phyloP scores from a whole-genome alignment of 1,140 invertebrate genomes.

The Leptonema lineaticorne region DNA sequence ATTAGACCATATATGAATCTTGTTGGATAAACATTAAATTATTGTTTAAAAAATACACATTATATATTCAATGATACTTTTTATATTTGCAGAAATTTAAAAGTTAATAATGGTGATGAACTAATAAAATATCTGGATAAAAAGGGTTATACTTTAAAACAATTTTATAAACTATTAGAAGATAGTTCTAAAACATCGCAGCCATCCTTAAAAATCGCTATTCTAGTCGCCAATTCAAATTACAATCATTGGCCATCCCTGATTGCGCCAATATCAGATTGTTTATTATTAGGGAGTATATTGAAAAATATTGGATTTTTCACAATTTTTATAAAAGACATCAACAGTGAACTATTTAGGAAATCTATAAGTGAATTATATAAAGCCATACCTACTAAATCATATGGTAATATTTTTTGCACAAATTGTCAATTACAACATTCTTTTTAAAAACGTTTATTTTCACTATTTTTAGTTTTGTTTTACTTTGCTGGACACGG shows the following conservation, averaged over 20 bases:
- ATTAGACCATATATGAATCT: not conserved
- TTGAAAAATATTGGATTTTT: constrained; percentile 50
- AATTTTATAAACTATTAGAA: constrained; percentile 33
- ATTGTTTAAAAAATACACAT: not conserved
- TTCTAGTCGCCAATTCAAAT: constrained; percentile 40
- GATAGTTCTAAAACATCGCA: constrained; percentile 12
- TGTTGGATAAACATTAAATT: constrained; percentile 9
- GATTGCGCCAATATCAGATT: constrained; percentile 51
- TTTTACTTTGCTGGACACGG: constrained; percentile 56
- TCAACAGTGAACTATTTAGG: constrained; percentile 44
- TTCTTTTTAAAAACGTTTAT: not conserved
- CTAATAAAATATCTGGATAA: constrained; percentile 32
- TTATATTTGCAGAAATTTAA: constrained; percentile 5
- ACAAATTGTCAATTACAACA: not conserved
- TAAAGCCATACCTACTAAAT: constrained; percentile 46
- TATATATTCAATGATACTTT: not conserved
- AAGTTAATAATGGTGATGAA: not conserved
- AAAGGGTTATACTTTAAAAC: constrained; percentile 27
- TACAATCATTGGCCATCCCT: constrained; percentile 50
- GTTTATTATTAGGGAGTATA: constrained; percentile 46
- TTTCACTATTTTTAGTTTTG: constrained; percentile 51
- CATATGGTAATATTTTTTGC: constrained; percentile 47
- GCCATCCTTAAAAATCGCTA: constrained; percentile 30
- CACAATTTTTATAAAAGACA: constrained; percentile 48
- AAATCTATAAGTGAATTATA: constrained; percentile 44